Evolutionary conservation across 2,888 invertebrate genomes (phyloP).

Genomic region (Agrochola circellaris): DNA sequence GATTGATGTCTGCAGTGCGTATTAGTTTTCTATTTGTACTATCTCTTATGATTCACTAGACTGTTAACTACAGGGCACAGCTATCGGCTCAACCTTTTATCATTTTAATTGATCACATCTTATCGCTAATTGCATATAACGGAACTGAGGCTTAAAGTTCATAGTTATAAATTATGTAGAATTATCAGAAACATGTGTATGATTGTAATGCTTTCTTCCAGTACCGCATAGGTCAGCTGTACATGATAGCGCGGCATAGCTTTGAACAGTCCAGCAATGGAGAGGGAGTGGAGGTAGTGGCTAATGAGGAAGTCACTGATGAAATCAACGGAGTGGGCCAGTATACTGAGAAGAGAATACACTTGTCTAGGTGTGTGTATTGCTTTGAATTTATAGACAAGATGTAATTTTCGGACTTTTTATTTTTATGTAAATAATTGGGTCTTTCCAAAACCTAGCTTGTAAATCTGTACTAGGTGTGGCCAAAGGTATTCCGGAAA

Average conservation of each 20-base stretch:
- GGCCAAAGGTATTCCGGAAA: constrained; percentile 2
- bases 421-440: too few species aligned
- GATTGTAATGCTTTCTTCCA: constrained; percentile 81
- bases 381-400: not conserved
- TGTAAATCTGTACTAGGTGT: constrained; percentile 10
- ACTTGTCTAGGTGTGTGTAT: constrained; percentile 94
- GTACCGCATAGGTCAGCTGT: constrained; percentile 97
- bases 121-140: constrained; percentile 26
- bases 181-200: constrained; percentile 24
- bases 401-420: not conserved
- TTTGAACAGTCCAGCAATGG: constrained; percentile 97
- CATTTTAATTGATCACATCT: constrained; percentile 43
- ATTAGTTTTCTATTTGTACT: constrained; percentile 19
- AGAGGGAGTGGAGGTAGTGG: constrained; percentile 97
- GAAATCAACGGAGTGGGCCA: constrained; percentile 95
- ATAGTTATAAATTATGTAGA: constrained; percentile 29
- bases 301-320: constrained; percentile 95
- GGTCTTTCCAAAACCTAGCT: not conserved
- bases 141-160: constrained; percentile 27
- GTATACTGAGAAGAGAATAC: constrained; percentile 97
- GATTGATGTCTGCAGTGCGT: constrained; percentile 37
- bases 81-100: constrained; percentile 33
- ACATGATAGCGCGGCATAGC: constrained; percentile 98
- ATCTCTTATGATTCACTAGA: constrained; percentile 24
- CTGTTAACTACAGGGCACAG: constrained; percentile 10